These are phyloP conservation scores for Microtus pennsylvanicus DNA, from an alignment of 2,113 vertebrate species.

Conservation along the genomic window DNA sequence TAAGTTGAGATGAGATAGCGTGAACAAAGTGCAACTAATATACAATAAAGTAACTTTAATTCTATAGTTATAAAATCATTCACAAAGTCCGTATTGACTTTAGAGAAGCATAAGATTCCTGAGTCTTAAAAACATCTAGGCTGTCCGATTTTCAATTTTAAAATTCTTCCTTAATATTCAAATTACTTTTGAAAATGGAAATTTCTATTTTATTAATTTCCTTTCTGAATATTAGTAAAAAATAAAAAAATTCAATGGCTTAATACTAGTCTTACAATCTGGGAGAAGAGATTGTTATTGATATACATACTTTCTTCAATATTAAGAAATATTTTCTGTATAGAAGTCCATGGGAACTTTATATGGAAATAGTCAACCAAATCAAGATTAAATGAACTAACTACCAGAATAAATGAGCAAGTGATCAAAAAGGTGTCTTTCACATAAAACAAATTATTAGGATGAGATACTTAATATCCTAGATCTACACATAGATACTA, in stretches of 20 bases:
- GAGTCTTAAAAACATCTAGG: neutral
- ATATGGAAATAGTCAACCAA: conserved; percentile 2
- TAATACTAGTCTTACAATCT: neutral
- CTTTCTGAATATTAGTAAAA: neutral
- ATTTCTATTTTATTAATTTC: neutral
- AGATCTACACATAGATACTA: neutral
- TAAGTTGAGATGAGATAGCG: conserved; percentile 24
- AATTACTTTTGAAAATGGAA: neutral
- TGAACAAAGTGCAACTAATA: conserved; percentile 14
- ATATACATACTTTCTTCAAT: neutral
- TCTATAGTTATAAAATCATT: neutral
- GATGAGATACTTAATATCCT: neutral
- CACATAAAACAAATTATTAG: neutral
- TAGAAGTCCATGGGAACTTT: neutral
- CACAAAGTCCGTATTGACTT: neutral
- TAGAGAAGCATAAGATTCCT: neutral
- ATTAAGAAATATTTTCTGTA: conserved; percentile 25
- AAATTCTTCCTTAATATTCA: conserved; percentile 15
- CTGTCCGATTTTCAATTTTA: neutral
- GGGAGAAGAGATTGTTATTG: neutral
- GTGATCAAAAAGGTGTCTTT: neutral
- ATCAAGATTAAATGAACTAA: neutral
- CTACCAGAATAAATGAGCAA: neutral
- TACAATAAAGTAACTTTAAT: conserved; percentile 40
- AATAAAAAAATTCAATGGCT: neutral